phyloP scores from a whole-genome alignment of 2,797 vertebrate species.

The Sebastes nivosus region DNA sequence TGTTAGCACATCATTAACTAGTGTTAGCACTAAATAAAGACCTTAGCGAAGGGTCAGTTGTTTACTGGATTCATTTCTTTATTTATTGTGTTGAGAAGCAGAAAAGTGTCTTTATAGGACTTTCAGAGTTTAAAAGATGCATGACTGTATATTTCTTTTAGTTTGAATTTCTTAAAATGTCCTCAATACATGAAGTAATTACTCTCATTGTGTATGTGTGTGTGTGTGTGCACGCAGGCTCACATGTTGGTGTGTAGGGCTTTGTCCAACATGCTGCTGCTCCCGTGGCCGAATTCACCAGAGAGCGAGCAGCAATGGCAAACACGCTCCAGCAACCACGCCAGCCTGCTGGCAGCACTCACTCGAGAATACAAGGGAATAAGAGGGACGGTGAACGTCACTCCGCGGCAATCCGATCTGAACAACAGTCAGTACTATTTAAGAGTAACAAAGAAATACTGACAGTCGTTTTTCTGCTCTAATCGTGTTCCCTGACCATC shows the following conservation, averaged over 20 bases:
- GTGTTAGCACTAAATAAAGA: too few relatives aligned
- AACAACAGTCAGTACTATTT: slow-evolving; percentile 71
- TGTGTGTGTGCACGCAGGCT: slow-evolving; percentile 79
- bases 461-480: not conserved
- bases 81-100: not conserved
- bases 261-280: slow-evolving; percentile 93
- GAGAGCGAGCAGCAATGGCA: slow-evolving; percentile 97
- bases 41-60: not conserved
- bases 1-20: too few relatives aligned
- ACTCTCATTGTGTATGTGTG: not conserved
- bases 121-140: not conserved
- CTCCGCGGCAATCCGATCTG: slow-evolving; percentile 64
- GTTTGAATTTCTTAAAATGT: not conserved
- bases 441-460: too few relatives aligned
- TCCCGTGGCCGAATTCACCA: slow-evolving; percentile 94
- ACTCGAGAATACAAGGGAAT: slow-evolving; percentile 87
- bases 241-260: slow-evolving; percentile 94
- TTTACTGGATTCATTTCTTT: not conserved
- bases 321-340: slow-evolving; percentile 91
- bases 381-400: slow-evolving; percentile 82
- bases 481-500: not conserved
- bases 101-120: too few relatives aligned
- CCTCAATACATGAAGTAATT: not conserved
- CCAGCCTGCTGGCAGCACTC: slow-evolving; percentile 89
- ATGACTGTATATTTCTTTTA: not conserved